Base-by-base conservation (phyloP, 2,113 vertebrate genomes). In the Condylura cristata region DNA sequence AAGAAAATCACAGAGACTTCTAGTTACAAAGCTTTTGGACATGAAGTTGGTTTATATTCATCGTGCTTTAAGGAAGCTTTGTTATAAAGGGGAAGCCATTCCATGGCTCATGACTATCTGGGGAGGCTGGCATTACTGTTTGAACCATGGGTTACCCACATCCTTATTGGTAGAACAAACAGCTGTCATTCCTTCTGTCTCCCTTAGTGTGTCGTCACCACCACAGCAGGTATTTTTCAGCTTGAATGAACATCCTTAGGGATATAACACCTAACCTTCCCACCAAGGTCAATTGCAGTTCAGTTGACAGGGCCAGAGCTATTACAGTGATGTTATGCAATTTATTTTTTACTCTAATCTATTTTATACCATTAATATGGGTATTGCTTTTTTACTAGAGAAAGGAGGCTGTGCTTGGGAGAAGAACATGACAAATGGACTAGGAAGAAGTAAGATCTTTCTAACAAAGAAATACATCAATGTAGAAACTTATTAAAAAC, bases 391-490 rank as follows among this genome's bases (percentile, higher is more conserved):
- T 97, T 97, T 97, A 82, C 91, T 86, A 97, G 95, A 98, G 93
- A 95, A 93, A 97, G 66, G 80, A 97, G 88, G 94, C 89, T 97
- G 91, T 96, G 85, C 94, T 97, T 56, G 76, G 9, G 41, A 92
- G 97, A 96, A 95, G 84, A 93, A 97, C 89, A 95, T 71, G 96
- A 97, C 94, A 86, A 78, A 95, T 95, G 93, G 94, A 76, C 76
- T 41, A 4, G 44, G 74, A 66, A 96, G 96, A 97, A 97, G 97
- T 96, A 89, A 87, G 70, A 97, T 97, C 90, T 95, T 97, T 95
- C 95, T 89, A 96, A 96, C 82, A 90, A 97, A 97, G 97, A 97
- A 96, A 97, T 97, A 58, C 66, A 97, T 98, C 96, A 98, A 80
- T 96, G 94, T 88, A 97, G 96, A 95, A 75, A 91, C 85, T 88